A percentile compares a stretch with the other conserved stretches of the same genome.
phyloP scores from a whole-genome alignment of 2,797 vertebrate genomes.

The Ispidina lecontei region DNA sequence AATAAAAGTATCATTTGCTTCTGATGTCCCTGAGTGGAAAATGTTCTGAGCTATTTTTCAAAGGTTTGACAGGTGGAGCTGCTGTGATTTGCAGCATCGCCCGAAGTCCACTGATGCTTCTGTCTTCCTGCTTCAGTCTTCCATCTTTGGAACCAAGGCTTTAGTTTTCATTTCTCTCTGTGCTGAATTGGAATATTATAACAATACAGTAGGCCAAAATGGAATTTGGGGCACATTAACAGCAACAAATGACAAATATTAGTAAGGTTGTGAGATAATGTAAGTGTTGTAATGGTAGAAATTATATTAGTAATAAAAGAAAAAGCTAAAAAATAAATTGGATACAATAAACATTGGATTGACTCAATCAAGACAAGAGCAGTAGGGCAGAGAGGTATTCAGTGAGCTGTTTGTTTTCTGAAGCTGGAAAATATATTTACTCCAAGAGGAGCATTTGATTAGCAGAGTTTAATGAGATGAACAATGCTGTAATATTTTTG shows the following conservation, averaged over 20 bases:
- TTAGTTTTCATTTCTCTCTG: constrained; percentile 18
- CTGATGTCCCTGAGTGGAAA: constrained; percentile 51
- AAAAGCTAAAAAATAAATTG: constrained; percentile 64
- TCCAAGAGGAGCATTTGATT: constrained; percentile 59
- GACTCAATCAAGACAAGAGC: constrained; percentile 54
- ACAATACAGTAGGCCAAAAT: constrained; percentile 25
- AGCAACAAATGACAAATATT: constrained; percentile 57
- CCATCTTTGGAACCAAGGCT: constrained; percentile 52
- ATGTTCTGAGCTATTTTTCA: constrained; percentile 42
- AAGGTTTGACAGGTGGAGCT: constrained; percentile 50
- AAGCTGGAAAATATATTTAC: constrained; percentile 62
- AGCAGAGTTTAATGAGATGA: constrained; percentile 68
- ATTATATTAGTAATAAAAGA: constrained; percentile 56
- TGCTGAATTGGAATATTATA: background rate
- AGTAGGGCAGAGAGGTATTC: constrained; percentile 28
- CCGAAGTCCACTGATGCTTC: constrained; percentile 35
- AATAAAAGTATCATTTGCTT: constrained; percentile 30
- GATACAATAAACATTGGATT: constrained; percentile 48
- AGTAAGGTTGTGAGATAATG: constrained; percentile 16
- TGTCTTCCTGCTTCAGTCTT: constrained; percentile 48
- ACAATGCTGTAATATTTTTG: constrained; percentile 45
- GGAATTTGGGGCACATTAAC: constrained; percentile 23
- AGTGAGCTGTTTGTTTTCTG: constrained; percentile 57
- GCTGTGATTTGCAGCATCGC: constrained; percentile 49
- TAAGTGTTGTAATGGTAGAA: constrained; percentile 51